phyloP scores from a whole-genome alignment of 2,113 vertebrate species.

The Chionis minor region DNA sequence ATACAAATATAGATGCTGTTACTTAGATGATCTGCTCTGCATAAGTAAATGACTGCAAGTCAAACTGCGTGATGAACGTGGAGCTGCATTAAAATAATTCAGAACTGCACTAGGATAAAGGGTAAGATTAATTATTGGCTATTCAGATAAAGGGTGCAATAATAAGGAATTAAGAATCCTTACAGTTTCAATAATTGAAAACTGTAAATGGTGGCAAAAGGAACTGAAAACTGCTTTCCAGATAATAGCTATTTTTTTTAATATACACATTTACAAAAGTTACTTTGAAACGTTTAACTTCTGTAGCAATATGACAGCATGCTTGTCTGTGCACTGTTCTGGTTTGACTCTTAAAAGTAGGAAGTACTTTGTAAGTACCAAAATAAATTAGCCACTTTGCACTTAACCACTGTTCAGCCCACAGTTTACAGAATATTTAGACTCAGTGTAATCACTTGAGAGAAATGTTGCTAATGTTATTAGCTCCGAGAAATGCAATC shows the following conservation, averaged over 20 bases:
- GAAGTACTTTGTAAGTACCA: neutral
- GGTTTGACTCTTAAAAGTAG: neutral
- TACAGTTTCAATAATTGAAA: neutral
- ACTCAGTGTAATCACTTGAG: neutral
- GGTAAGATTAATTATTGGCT: neutral
- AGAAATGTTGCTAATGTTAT: neutral
- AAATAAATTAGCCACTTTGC: slow-evolving; percentile 36
- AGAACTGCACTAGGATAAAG: neutral
- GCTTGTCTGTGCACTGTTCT: neutral
- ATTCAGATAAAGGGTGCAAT: neutral
- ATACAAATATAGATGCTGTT: neutral
- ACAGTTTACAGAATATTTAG: slow-evolving; percentile 38
- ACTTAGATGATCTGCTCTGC: neutral
- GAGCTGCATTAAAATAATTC: neutral
- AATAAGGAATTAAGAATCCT: neutral
- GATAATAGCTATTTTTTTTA: neutral
- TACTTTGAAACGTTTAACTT: neutral
- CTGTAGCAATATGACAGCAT: neutral
- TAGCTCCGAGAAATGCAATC: neutral
- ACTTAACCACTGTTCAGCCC: slow-evolving; percentile 3
- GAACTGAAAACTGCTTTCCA: neutral
- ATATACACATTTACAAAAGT: neutral
- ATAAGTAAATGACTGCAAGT: neutral
- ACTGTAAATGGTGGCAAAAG: neutral
- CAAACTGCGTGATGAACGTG: neutral